Evolutionary conservation across 92 coral and sea anemone species (phyloP).

Genomic region (Actinostola sp.): DNA sequence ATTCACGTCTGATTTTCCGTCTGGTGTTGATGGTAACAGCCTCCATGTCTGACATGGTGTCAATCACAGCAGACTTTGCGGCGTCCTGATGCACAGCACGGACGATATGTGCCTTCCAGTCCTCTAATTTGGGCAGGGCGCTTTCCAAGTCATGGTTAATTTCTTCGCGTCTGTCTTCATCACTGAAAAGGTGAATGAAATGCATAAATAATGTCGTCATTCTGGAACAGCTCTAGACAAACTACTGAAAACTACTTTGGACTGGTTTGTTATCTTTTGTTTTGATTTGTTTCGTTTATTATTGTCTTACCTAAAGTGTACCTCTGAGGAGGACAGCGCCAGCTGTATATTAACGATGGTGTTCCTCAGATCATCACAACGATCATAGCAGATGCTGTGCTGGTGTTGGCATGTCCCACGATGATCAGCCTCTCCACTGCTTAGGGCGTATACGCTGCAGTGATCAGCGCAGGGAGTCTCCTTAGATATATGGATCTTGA

Average conservation of each 20-base stretch:
- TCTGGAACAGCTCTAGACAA: too few species aligned
- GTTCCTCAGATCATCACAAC: constrained; percentile 16
- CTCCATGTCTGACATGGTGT: background rate
- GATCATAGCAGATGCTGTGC: constrained; percentile 29
- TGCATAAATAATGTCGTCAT: too few species aligned
- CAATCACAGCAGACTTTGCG: constrained; percentile 11
- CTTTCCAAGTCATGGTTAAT: constrained; percentile 3
- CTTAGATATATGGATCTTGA: too few species aligned
- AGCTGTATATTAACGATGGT: constrained; percentile 9
- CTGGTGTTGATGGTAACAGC: background rate
- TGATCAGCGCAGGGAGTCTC: too few species aligned
- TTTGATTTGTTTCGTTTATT: background rate
- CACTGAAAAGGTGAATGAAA: constrained; percentile 2
- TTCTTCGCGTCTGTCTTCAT: constrained; percentile 22
- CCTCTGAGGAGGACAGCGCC: constrained; percentile 17
- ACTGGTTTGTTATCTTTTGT: background rate
- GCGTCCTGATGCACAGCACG: constrained; percentile 30
- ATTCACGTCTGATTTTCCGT: background rate
- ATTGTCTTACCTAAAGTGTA: constrained; percentile 16
- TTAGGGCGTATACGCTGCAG: too few species aligned
- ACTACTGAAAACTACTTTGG: background rate
- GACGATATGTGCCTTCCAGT: constrained; percentile 29
- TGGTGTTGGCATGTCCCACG: constrained; percentile 13
- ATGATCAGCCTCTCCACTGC: too few species aligned
- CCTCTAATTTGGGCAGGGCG: constrained; percentile 23